phyloP scores from a whole-genome alignment of 2,888 invertebrate species.

The Megastigmus dorsalis region DNA sequence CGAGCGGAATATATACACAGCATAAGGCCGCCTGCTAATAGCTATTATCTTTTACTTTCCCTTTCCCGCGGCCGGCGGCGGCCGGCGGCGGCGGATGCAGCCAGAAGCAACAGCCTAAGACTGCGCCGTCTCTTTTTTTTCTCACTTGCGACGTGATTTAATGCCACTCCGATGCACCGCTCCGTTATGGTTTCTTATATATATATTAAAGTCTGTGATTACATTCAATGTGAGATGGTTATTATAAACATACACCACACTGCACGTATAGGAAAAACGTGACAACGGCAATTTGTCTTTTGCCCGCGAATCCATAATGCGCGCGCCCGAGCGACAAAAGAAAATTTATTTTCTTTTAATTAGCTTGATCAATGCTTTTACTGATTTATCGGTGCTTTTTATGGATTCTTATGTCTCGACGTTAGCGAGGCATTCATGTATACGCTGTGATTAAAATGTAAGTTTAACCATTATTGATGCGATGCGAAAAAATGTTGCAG shows the following conservation, averaged over 20 bases:
- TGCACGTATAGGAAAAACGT: slow-evolving; percentile 21
- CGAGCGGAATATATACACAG: slow-evolving; percentile 17
- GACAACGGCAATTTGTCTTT: slow-evolving; percentile 26
- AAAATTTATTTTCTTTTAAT: slow-evolving; percentile 25
- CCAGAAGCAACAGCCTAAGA: too few species aligned
- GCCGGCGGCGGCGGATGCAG: too few species aligned
- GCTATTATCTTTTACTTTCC: slow-evolving; percentile 20
- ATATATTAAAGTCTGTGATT: slow-evolving; percentile 32
- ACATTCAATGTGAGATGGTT: background rate
- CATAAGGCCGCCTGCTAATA: background rate
- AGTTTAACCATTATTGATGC: too few species aligned
- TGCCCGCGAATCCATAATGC: background rate
- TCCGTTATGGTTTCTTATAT: slow-evolving; percentile 17
- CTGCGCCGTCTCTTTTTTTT: too few species aligned
- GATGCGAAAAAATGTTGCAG: too few species aligned
- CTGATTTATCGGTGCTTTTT: slow-evolving; percentile 11
- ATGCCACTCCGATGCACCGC: background rate
- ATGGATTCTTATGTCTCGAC: too few species aligned
- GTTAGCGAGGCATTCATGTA: too few species aligned
- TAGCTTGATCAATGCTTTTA: background rate
- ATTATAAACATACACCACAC: too few species aligned
- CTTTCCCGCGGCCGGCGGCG: background rate
- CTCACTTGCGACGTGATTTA: slow-evolving; percentile 22
- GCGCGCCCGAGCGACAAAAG: background rate
- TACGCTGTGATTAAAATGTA: too few species aligned